A percentile compares a stretch with the other conserved stretches of the same genome.
Conservation (phyloP, 2,888 invertebrate genomes). For the Rotaria socialis region DNA sequence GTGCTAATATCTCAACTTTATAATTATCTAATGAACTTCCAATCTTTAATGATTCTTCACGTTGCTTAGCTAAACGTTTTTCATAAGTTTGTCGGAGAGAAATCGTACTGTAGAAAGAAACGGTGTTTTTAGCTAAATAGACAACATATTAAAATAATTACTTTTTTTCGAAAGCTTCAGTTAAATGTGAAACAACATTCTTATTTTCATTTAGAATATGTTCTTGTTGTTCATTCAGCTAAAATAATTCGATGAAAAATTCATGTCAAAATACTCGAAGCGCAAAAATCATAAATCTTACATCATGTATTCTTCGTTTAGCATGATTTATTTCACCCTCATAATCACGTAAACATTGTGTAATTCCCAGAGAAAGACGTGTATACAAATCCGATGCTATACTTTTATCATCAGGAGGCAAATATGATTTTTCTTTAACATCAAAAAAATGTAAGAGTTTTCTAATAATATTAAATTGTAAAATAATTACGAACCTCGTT, state of each 20-base stretch:
- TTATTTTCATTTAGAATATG: conserved; percentile 35
- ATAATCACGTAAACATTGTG: conserved; percentile 34
- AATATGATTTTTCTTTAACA: conserved; percentile 20
- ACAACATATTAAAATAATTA: not conserved
- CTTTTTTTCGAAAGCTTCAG: conserved; percentile 18
- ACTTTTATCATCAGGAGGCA: not conserved
- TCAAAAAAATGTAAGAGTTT: not conserved
- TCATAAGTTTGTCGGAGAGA: not conserved
- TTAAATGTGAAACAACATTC: conserved; percentile 6
- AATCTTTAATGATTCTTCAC: conserved; percentile 25
- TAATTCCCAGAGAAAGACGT: not conserved
- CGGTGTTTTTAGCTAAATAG: not conserved
- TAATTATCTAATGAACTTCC: not conserved
- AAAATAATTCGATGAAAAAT: not conserved
- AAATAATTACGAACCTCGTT: not conserved
- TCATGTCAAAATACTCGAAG: too few relatives aligned
- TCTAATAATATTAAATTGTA: not conserved
- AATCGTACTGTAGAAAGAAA: not conserved
- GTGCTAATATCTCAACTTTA: conserved; percentile 12
- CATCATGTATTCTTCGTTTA: conserved; percentile 6
- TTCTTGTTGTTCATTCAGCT: conserved; percentile 35
- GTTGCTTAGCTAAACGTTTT: not conserved
- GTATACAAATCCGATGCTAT: not conserved
- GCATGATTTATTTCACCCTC: conserved; percentile 20
- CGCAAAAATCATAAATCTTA: not conserved